Evolutionary conservation across 2,797 vertebrate genomes (phyloP), one percentile per base, ranked within the genome.

Genomic region (Rhabdomys pumilio): DNA sequence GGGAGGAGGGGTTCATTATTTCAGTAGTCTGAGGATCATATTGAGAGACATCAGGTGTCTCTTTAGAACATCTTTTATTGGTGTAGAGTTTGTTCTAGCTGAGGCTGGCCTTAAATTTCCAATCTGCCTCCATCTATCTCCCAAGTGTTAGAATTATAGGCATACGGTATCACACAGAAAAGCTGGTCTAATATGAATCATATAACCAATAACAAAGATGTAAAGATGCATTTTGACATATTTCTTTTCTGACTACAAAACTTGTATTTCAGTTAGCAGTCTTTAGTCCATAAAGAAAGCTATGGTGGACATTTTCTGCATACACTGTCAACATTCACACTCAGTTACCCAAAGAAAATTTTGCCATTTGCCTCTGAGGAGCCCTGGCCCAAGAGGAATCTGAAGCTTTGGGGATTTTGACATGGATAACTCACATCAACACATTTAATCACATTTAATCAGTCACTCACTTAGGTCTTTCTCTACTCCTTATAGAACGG

Each of bases 211-310:
- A 91, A 15, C 47, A 67, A 94, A 96, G 79, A 89, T 20, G 47
- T 17, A 83, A 96, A 95, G 44, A 41, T 88, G 77, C 90, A 2
- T 41, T 95, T 85, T 88, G 29, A 94, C 85, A 50, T 22, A 89
- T 26, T 79, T 53, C 84, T 94, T 93, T 96, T 72, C 24, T 94
- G 67, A 89, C 34, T 38, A 86, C 11, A 69, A 47, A 69, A 69
- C 11, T 20, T 31, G 6, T n/a, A 85, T 10, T 20, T 65, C 26
- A 65, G 59, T 44, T 44, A 20, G 24, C 10, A 84, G 26, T 84
- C 41, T 84, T 65, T 41, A 63, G 38, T 17, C 15, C 26, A 65
- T 13, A 47, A 65, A 63, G 59, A 34, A 84, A 65, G 29, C 29
- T 65, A 47, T 84, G 29, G 59, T 65, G 41, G 26, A 65, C 14